Evolutionary conservation across 2,888 invertebrate genomes (phyloP).

Genomic region (Abscondita cerata): DNA sequence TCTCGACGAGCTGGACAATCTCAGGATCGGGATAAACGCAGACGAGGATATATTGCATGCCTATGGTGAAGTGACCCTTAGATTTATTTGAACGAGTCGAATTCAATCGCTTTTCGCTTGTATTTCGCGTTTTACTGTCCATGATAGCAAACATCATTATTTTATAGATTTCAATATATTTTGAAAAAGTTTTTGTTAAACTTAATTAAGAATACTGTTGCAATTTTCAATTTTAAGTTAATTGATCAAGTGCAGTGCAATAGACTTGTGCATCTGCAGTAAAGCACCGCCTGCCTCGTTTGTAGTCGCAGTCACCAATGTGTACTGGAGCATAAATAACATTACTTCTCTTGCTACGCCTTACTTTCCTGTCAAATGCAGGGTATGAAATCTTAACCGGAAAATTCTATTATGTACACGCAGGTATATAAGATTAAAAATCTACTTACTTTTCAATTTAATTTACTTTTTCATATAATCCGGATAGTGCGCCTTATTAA

Average conservation of each 20-base stretch:
- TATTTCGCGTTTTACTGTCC: constrained; percentile 40
- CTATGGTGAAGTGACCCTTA: constrained; percentile 46
- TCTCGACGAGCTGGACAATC: constrained; percentile 55
- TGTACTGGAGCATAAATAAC: constrained; percentile 58
- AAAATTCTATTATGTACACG: constrained; percentile 1
- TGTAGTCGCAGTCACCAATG: constrained; percentile 57
- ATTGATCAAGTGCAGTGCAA: constrained; percentile 31
- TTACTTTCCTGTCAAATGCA: constrained; percentile 40
- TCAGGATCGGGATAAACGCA: constrained; percentile 51
- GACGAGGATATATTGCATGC: constrained; percentile 56
- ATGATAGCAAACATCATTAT: constrained; percentile 42
- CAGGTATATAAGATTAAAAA: constrained; percentile 5
- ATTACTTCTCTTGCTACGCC: constrained; percentile 56
- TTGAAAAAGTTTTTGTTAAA: background rate
- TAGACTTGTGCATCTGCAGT: constrained; percentile 47
- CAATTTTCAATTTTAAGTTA: background rate
- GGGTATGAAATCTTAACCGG: constrained; percentile 28
- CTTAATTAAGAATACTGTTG: too few species aligned
- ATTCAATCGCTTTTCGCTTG: constrained; percentile 35
- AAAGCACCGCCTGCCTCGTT: constrained; percentile 51
- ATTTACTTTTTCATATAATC: background rate
- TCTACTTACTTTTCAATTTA: constrained; percentile 1
- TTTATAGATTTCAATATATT: constrained; percentile 30
- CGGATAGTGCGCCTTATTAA: too few species aligned
- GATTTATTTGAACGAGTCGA: constrained; percentile 37